A percentile compares a stretch with the other conserved stretches of the same genome.
These are phyloP conservation scores for Psammodynastes pulverulentus DNA, from an alignment of 2,113 vertebrate genomes.

Conservation along the genomic window DNA sequence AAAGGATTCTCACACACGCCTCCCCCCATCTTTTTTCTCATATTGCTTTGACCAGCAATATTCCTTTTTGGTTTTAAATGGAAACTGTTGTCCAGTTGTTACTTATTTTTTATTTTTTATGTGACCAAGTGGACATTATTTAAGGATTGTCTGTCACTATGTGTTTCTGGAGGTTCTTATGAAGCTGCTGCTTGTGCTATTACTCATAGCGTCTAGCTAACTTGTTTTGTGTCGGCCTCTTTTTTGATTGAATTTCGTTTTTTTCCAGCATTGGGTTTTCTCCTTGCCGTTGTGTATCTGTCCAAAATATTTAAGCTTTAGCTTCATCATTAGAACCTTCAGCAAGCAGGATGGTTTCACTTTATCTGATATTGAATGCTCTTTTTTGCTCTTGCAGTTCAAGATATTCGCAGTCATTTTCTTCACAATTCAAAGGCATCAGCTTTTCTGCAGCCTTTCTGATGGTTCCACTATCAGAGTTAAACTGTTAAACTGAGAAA, in stretches of 20 bases:
- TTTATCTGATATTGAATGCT: neutral
- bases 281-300: neutral
- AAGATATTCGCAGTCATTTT: neutral
- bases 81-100: neutral
- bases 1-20: neutral
- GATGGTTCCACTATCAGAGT: neutral
- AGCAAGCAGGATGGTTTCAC: neutral
- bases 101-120: neutral
- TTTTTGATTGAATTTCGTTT: neutral
- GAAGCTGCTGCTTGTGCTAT: neutral
- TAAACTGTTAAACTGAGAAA: neutral
- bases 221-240: neutral
- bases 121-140: neutral
- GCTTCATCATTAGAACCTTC: neutral
- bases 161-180: neutral
- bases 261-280: neutral
- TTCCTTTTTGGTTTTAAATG: neutral
- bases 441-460: neutral
- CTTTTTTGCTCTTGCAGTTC: neutral
- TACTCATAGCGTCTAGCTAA: neutral
- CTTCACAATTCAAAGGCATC: neutral
- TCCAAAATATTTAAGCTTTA: neutral
- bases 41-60: neutral
- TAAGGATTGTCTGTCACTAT: neutral
- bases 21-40: neutral